A percentile compares a stretch with the other conserved stretches of the same genome.
Evolutionary conservation across 2,113 vertebrate species (phyloP).

Genomic region (Thomomys bottae): DNA sequence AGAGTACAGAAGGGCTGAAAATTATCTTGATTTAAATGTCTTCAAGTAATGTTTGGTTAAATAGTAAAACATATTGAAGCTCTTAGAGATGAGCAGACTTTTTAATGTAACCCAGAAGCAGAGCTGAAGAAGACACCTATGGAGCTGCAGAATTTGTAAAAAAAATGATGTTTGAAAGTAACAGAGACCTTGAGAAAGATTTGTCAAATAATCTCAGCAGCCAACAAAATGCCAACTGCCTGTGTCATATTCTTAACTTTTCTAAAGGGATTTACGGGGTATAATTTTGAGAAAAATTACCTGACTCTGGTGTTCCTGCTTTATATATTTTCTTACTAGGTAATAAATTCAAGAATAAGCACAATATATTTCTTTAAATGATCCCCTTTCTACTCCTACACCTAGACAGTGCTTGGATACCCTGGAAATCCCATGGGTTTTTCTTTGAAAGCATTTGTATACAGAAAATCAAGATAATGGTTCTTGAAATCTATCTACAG

Average conservation of each 20-base stretch:
- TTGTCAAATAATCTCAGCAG: neutral
- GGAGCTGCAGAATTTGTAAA: neutral
- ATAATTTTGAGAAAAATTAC: no score
- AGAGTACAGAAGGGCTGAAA: neutral
- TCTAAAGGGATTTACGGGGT: neutral
- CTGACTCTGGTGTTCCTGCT: neutral
- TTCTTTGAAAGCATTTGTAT: neutral
- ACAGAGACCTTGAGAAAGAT: neutral
- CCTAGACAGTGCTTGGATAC: neutral
- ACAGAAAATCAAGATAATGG: neutral
- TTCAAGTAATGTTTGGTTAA: neutral
- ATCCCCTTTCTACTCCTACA: neutral
- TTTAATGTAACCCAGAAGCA: constrained; percentile 28
- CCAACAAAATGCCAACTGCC: constrained; percentile 3
- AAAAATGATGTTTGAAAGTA: constrained; percentile 29
- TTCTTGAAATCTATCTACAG: neutral
- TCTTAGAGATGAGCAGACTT: neutral
- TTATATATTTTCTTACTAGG: neutral
- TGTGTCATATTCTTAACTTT: constrained; percentile 27
- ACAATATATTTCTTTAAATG: neutral
- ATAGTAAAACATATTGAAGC: neutral
- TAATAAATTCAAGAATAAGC: neutral
- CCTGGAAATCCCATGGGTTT: neutral
- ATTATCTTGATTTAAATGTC: neutral
- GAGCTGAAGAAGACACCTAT: neutral